Conservation (phyloP, 2,888 invertebrate species). For the Charanyca ferruginea region DNA sequence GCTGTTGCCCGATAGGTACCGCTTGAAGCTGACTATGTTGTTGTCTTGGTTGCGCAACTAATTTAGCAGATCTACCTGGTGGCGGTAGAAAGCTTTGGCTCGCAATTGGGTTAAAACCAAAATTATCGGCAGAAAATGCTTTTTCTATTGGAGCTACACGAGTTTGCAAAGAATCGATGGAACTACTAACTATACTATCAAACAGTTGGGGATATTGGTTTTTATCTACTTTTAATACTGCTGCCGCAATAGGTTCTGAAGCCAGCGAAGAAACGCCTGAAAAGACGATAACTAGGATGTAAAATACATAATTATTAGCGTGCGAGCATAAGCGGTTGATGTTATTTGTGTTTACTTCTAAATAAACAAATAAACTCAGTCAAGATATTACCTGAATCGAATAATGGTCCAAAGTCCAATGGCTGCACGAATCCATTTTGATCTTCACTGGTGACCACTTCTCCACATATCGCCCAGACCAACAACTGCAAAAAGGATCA, state of each 20-base stretch:
- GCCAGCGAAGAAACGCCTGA: slow-evolving; percentile 87
- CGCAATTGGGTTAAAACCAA: slow-evolving; percentile 88
- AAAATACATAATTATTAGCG: slow-evolving; percentile 57
- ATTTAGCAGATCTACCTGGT: slow-evolving; percentile 78
- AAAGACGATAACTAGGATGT: slow-evolving; percentile 73
- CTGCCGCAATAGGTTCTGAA: slow-evolving; percentile 85
- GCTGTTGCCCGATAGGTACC: slow-evolving; percentile 75
- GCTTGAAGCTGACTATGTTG: slow-evolving; percentile 67
- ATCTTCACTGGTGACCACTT: slow-evolving; percentile 79
- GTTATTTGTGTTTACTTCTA: slow-evolving; percentile 11
- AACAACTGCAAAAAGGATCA: slow-evolving; percentile 82
- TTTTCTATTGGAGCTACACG: slow-evolving; percentile 83
- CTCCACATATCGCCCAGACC: slow-evolving; percentile 84
- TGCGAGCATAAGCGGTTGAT: slow-evolving; percentile 67
- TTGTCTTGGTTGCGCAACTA: slow-evolving; percentile 77
- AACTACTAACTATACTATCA: slow-evolving; percentile 88
- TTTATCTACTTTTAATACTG: slow-evolving; percentile 86
- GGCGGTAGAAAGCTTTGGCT: slow-evolving; percentile 84
- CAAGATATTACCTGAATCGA: slow-evolving; percentile 81
- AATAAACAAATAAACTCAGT: slow-evolving; percentile 10
- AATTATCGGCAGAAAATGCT: slow-evolving; percentile 84
- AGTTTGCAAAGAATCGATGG: slow-evolving; percentile 85
- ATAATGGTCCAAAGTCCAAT: slow-evolving; percentile 90
- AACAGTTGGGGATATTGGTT: slow-evolving; percentile 86
- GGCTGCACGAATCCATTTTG: slow-evolving; percentile 88